A percentile compares a stretch with the other conserved stretches of the same genome.
phyloP scores from a whole-genome alignment of 2,888 invertebrate species.

The Ganaspis brasiliensis region DNA sequence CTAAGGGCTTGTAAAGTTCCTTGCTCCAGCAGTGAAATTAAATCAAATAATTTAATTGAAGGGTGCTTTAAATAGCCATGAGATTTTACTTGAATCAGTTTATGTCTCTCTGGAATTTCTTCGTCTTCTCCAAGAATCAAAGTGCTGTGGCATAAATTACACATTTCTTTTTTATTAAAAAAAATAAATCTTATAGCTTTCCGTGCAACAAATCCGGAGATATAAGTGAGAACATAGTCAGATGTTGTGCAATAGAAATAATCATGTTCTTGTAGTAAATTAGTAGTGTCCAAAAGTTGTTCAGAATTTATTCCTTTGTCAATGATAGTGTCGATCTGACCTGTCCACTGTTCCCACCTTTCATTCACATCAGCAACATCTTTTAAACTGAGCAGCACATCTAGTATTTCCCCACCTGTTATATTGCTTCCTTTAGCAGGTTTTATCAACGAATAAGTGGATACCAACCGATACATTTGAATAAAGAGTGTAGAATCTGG shows the following conservation, averaged over 20 bases:
- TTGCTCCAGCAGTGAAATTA: background rate
- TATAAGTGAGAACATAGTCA: constrained; percentile 42
- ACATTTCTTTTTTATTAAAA: constrained; percentile 3
- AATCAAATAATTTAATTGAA: background rate
- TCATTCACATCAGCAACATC: constrained; percentile 32
- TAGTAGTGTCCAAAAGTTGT: background rate
- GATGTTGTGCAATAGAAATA: constrained; percentile 40
- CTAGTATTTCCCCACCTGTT: constrained; percentile 31
- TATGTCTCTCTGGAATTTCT: background rate
- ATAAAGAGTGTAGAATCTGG: constrained; percentile 45
- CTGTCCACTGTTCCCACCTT: constrained; percentile 27
- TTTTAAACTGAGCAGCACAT: constrained; percentile 40
- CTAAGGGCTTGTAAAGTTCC: background rate
- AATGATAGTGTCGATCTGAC: background rate
- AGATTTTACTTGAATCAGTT: background rate
- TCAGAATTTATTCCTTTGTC: background rate
- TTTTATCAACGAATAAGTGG: constrained; percentile 43
- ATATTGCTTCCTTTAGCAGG: constrained; percentile 48
- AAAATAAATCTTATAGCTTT: constrained; percentile 31
- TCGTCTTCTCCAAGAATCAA: background rate
- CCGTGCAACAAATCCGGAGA: constrained; percentile 47
- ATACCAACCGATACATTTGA: constrained; percentile 45
- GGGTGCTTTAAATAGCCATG: background rate
- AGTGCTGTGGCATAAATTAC: background rate
- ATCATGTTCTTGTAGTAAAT: constrained; percentile 40